These are phyloP conservation scores for Gorilla gorilla DNA, from an alignment of 2,113 vertebrate genomes.

Conservation along the genomic window DNA sequence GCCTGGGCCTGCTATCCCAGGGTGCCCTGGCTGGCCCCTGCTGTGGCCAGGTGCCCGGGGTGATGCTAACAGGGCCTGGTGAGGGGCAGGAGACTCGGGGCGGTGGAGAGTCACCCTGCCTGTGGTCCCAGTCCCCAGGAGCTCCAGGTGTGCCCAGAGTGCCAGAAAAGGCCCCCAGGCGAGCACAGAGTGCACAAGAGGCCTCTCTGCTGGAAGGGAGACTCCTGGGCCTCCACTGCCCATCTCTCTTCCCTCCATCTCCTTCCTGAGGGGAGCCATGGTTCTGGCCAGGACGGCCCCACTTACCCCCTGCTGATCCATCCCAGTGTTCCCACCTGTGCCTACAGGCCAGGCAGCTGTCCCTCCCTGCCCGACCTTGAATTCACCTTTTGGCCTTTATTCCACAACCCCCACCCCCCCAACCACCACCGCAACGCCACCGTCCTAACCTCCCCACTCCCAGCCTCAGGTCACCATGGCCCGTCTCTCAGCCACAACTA, in stretches of 20 bases:
- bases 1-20: background rate
- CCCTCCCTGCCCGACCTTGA: too few species aligned
- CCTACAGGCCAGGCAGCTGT: background rate
- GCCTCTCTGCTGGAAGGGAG: background rate
- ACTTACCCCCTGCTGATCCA: fast-evolving
- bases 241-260: fast-evolving
- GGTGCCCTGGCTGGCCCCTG: fast-evolving
- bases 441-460: too few species aligned
- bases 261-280: too few species aligned
- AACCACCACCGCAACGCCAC: too few species aligned
- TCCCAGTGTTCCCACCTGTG: fast-evolving
- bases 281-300: background rate
- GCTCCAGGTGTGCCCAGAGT: background rate
- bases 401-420: background rate
- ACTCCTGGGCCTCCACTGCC: too few species aligned
- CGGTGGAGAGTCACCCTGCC: background rate
- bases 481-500: background rate
- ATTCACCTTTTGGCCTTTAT: background rate
- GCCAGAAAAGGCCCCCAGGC: background rate
- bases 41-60: too few species aligned
- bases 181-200: background rate
- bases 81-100: fast-evolving
- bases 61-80: too few species aligned
- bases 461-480: fast-evolving
- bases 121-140: background rate